phyloP scores from a whole-genome alignment of 53 echinoderm and acorn worm species.

The Temnopleurus reevesii region DNA sequence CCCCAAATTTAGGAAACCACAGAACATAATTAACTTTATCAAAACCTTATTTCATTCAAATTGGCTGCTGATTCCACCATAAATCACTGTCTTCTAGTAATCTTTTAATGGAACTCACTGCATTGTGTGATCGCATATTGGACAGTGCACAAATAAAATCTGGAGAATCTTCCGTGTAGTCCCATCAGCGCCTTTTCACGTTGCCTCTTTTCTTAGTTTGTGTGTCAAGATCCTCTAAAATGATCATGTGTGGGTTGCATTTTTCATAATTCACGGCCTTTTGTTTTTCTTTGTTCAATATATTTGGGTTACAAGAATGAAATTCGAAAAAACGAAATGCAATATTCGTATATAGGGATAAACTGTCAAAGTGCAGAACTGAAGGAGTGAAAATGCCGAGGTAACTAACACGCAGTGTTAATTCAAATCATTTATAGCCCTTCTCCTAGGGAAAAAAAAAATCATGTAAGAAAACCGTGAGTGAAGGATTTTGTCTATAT shows the following conservation, averaged over 20 bases:
- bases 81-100: constrained; percentile 47
- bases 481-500: too few relatives aligned
- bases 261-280: not conserved
- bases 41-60: constrained; percentile 59
- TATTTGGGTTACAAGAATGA: too few relatives aligned
- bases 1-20: constrained; percentile 46
- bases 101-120: constrained; percentile 45
- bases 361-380: too few relatives aligned
- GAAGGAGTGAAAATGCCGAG: too few relatives aligned
- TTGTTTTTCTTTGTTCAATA: not conserved
- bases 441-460: too few relatives aligned
- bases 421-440: too few relatives aligned
- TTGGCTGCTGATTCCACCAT: constrained; percentile 52
- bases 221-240: not conserved
- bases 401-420: too few relatives aligned
- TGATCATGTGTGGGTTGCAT: not conserved
- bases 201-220: not conserved
- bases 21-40: constrained; percentile 52
- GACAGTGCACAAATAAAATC: not conserved
- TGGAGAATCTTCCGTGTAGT: not conserved
- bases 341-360: too few relatives aligned
- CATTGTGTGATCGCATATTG: constrained; percentile 42
- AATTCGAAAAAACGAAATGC: too few relatives aligned
- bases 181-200: not conserved
- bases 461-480: too few relatives aligned